Conservation (phyloP, 2,888 invertebrate species). For the Leucophora obtusa region DNA sequence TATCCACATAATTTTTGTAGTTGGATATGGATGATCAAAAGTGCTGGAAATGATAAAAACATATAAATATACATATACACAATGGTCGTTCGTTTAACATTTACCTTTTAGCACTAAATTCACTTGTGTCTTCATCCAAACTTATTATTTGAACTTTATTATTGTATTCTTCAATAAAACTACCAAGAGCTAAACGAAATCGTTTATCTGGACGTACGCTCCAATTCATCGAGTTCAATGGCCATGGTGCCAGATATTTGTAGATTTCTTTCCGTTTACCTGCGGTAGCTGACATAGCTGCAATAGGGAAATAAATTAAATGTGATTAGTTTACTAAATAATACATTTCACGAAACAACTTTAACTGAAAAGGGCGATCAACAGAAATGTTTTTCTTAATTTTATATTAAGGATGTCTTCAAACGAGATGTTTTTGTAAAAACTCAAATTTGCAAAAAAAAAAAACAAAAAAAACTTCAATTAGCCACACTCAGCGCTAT, state of each 20-base stretch:
- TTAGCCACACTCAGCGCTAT: no score
- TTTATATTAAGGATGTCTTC: no score
- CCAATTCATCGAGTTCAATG: constrained; percentile 99
- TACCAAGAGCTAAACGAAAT: constrained; percentile 96
- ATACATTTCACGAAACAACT: no score
- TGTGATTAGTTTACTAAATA: no score
- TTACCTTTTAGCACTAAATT: constrained; percentile 92
- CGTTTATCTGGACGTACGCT: constrained; percentile 97
- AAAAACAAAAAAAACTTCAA: no score
- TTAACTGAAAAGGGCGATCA: no score
- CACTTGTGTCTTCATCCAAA: constrained; percentile 98
- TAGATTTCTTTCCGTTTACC: constrained; percentile 82
- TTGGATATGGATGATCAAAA: constrained; percentile 99
- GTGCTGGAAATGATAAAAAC: constrained; percentile 82
- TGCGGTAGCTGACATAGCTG: constrained; percentile 79
- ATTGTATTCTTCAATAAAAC: constrained; percentile 99
- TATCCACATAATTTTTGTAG: constrained; percentile 99
- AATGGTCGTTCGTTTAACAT: neutral
- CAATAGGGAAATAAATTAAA: no score
- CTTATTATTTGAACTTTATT: constrained; percentile 99
- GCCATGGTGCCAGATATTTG: constrained; percentile 99
- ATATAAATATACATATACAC: neutral
- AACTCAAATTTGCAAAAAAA: no score
- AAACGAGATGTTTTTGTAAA: no score
- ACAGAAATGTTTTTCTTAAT: no score